phyloP scores from a whole-genome alignment of 2,888 invertebrate genomes.

The Mesorhabditis belari region DNA sequence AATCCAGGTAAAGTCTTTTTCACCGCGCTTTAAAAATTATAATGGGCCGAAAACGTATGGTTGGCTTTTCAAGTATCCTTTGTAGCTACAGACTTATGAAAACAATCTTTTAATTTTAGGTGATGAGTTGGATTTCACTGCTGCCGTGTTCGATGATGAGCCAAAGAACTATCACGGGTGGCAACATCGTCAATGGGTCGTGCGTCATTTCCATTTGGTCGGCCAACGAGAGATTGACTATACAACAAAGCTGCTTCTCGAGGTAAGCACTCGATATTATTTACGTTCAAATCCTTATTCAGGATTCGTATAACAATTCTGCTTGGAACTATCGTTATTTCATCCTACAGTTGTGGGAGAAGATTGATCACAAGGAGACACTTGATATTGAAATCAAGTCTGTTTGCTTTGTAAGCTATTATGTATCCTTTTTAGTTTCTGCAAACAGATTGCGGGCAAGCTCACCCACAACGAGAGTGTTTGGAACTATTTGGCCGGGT shows the following conservation, averaged over 20 bases:
- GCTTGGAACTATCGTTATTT: conserved; percentile 88
- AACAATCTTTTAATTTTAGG: too few species aligned
- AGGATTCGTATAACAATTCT: conserved; percentile 92
- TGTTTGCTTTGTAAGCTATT: conserved; percentile 9
- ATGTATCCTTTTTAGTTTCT: conserved; percentile 55
- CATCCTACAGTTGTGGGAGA: conserved; percentile 23
- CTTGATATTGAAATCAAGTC: conserved; percentile 71
- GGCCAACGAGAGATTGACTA: conserved; percentile 69
- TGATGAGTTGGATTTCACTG: conserved; percentile 75
- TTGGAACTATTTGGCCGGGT: conserved; percentile 90
- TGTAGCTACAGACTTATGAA: too few species aligned
- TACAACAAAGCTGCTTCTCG: conserved; percentile 70
- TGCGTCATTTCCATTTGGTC: conserved; percentile 52
- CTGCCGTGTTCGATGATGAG: conserved; percentile 72
- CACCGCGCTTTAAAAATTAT: too few species aligned
- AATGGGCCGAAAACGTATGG: too few species aligned
- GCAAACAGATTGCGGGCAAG: conserved; percentile 72
- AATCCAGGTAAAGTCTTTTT: conserved; percentile 61
- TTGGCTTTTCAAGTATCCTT: too few species aligned
- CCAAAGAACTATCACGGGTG: conserved; percentile 99
- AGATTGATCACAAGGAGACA: conserved; percentile 60
- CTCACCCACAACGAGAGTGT: conserved; percentile 91
- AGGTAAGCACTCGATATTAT: conserved; percentile 56
- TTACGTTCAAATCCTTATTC: too few species aligned
- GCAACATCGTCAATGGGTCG: conserved; percentile 81